Evolutionary conservation across 2,888 invertebrate species (phyloP).

Genomic region (Sesia bembeciformis): DNA sequence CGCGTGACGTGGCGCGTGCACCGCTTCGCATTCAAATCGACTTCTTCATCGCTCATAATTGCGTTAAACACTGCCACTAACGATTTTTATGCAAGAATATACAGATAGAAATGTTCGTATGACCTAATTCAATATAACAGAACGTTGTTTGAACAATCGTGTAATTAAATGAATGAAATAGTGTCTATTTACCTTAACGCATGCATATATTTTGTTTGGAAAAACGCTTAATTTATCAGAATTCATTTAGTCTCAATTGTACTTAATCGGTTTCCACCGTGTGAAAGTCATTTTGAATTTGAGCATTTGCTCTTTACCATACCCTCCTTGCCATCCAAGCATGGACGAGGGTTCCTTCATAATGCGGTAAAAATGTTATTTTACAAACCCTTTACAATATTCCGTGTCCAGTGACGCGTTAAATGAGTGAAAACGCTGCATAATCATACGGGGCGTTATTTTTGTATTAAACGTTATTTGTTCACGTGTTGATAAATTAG

Average conservation of each 20-base stretch:
- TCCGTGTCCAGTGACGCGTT: conserved; percentile 37
- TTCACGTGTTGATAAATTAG: not conserved
- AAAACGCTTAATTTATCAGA: not conserved
- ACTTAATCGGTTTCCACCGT: not conserved
- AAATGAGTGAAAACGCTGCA: conserved; percentile 38
- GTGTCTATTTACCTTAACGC: not conserved
- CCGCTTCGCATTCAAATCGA: conserved; percentile 58
- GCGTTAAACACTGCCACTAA: conserved; percentile 1
- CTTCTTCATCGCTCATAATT: conserved; percentile 43
- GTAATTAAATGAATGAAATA: no score
- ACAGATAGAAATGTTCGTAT: no score
- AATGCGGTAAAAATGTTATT: conserved; percentile 55
- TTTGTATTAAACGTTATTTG: not conserved
- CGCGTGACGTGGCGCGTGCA: conserved; percentile 68
- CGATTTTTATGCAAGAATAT: not conserved
- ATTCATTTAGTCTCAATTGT: not conserved
- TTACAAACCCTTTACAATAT: conserved; percentile 33
- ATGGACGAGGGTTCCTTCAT: conserved; percentile 45
- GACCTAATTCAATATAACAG: no score
- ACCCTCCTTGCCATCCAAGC: conserved; percentile 34
- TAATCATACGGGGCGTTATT: conserved; percentile 17
- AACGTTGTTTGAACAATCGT: no score
- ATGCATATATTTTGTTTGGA: not conserved
- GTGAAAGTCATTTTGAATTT: not conserved
- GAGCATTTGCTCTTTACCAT: not conserved